Percentiles rank a stretch among this genome's conserved stretches.
These are phyloP conservation scores for Pentalonia nigronervosa DNA, from an alignment of 1,140 invertebrate genomes.

Conservation along the genomic window DNA sequence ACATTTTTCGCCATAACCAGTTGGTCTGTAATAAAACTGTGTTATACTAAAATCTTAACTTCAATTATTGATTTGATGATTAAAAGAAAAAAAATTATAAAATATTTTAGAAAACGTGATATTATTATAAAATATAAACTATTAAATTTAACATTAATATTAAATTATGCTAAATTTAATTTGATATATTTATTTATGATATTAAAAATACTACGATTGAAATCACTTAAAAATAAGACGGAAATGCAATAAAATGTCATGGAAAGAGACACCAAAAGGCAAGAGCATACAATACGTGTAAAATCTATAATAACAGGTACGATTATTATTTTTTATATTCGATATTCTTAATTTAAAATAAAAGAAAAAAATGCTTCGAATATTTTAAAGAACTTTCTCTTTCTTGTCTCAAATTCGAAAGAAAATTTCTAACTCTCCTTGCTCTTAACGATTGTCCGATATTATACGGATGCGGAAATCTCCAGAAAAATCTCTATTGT, in stretches of 20 bases:
- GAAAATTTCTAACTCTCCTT: slow-evolving; percentile 47
- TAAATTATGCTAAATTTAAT: not conserved
- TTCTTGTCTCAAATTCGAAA: not conserved
- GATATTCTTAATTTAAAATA: not conserved
- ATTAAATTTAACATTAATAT: not conserved
- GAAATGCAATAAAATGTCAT: not conserved
- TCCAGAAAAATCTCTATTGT: slow-evolving; percentile 52
- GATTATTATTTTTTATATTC: no score
- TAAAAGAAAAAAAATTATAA: not conserved
- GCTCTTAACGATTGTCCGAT: not conserved
- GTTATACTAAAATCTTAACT: not conserved
- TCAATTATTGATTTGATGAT: not conserved
- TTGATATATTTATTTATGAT: not conserved
- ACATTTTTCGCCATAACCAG: slow-evolving; percentile 44
- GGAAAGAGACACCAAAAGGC: not conserved
- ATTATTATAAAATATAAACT: not conserved
- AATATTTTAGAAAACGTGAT: not conserved
- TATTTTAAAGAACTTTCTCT: slow-evolving; percentile 17
- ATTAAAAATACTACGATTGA: not conserved
- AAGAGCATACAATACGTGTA: not conserved
- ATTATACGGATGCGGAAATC: slow-evolving; percentile 15
- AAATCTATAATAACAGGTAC: not conserved
- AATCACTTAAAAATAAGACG: not conserved
- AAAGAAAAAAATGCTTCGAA: not conserved
- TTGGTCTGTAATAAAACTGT: not conserved